Conservation (phyloP, 2,888 invertebrate species). For the Congeria kusceri region DNA sequence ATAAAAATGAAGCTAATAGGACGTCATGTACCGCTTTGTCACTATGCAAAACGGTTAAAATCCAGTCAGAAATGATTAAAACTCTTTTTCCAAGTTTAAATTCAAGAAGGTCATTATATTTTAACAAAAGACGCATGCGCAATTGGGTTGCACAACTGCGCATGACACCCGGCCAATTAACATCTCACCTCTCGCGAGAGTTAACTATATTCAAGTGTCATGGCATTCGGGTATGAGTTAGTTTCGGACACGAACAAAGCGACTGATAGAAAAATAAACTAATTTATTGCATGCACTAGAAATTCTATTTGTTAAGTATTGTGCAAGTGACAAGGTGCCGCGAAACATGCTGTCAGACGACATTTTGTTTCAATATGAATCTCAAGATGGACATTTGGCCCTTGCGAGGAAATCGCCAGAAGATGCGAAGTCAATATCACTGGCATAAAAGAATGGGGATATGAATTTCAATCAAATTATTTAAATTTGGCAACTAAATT, state of each 20-base stretch:
- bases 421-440: constrained; percentile 3
- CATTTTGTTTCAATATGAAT: background rate
- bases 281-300: constrained; percentile 48
- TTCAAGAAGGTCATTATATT: constrained; percentile 45
- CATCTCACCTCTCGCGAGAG: constrained; percentile 44
- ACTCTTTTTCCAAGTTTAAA: constrained; percentile 12
- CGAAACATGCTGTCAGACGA: constrained; percentile 2
- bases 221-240: constrained; percentile 16
- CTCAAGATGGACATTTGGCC: constrained; percentile 6
- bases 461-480: constrained; percentile 10
- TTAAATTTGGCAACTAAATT: constrained; percentile 6
- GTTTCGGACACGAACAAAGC: constrained; percentile 50
- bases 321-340: constrained; percentile 54
- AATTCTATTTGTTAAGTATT: constrained; percentile 58
- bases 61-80: constrained; percentile 20
- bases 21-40: background rate
- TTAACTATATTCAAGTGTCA: constrained; percentile 58
- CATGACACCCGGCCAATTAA: constrained; percentile 62
- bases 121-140: constrained; percentile 37
- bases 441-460: constrained; percentile 4
- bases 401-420: background rate
- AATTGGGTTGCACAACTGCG: constrained; percentile 58
- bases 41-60: constrained; percentile 16
- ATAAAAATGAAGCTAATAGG: constrained; percentile 43
- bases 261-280: constrained; percentile 46